Conservation (phyloP, 92 coral and sea anemone genomes). For the Heliopora coerulea region DNA sequence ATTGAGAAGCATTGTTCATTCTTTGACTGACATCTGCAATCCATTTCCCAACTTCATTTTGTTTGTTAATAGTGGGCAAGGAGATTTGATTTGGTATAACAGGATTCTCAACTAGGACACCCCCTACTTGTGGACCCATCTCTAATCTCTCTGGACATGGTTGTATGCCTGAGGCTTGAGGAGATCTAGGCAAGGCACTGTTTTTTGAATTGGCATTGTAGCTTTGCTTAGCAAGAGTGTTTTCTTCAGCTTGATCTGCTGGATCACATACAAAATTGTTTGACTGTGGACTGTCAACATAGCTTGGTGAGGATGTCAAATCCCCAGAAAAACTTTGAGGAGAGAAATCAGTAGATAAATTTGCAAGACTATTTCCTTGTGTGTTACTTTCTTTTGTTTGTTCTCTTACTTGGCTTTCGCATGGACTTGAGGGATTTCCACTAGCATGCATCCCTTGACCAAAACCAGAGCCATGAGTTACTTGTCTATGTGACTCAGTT, state of each 20-base stretch:
- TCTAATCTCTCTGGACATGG: constrained; percentile 85
- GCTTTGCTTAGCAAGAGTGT: not conserved
- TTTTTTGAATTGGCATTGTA: constrained; percentile 3
- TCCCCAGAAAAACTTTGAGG: constrained; percentile 35
- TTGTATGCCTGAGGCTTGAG: constrained; percentile 57
- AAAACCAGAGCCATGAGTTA: constrained; percentile 4
- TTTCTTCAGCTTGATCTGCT: constrained; percentile 2
- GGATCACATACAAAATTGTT: constrained; percentile 18
- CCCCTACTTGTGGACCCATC: constrained; percentile 71
- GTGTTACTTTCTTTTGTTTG: constrained; percentile 12
- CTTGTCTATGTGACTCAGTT: not conserved
- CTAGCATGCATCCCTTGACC: not conserved
- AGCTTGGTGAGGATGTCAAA: constrained; percentile 38
- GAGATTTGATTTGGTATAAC: constrained; percentile 55
- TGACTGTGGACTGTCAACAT: constrained; percentile 38
- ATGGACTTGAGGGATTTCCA: constrained; percentile 36
- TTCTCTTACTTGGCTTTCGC: not conserved
- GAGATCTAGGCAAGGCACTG: constrained; percentile 82
- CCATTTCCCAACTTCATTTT: constrained; percentile 85
- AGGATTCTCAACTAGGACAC: constrained; percentile 69
- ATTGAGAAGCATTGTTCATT: constrained; percentile 83
- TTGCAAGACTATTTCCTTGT: constrained; percentile 25
- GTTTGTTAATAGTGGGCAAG: constrained; percentile 79
- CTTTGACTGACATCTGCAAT: constrained; percentile 87
- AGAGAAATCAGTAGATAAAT: constrained; percentile 15